These are phyloP conservation scores for Turnix velox DNA, from an alignment of 2,113 vertebrate genomes.

Conservation along the genomic window DNA sequence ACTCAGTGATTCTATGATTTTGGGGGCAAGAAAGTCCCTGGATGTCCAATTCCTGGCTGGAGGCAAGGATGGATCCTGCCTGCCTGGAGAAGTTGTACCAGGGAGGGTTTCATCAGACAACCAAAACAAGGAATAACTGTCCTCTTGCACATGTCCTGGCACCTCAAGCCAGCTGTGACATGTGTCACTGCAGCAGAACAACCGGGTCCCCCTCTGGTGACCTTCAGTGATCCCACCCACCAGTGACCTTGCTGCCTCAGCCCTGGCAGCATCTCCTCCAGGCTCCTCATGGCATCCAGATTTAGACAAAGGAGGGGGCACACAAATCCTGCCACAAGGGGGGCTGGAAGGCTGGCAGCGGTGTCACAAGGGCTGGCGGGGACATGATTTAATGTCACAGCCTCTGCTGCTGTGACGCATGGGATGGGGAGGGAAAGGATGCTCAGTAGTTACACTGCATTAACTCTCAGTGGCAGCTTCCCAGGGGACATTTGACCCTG, in stretches of 20 bases:
- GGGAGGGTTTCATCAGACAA: neutral
- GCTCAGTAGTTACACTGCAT: neutral
- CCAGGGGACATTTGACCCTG: neutral
- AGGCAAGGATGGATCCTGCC: neutral
- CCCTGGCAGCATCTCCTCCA: neutral
- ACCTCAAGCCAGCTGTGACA: neutral
- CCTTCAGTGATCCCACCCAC: no score
- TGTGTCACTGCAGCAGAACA: neutral
- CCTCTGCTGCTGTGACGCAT: neutral
- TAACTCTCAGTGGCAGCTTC: neutral
- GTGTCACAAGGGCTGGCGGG: fast-evolving
- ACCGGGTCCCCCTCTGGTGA: neutral
- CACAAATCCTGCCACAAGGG: neutral
- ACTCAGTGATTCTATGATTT: no score
- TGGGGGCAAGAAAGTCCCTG: neutral
- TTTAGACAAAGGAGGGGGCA: no score
- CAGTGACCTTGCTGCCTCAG: no score
- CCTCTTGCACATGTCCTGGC: neutral
- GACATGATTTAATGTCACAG: neutral
- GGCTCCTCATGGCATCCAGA: fast-evolving
- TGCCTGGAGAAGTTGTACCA: fast-evolving
- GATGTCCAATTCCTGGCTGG: fast-evolving
- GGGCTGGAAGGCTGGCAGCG: fast-evolving
- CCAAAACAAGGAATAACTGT: neutral
- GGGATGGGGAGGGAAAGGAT: neutral